Base-by-base conservation (phyloP, 2,797 vertebrate genomes). In the Labroides dimidiatus region DNA sequence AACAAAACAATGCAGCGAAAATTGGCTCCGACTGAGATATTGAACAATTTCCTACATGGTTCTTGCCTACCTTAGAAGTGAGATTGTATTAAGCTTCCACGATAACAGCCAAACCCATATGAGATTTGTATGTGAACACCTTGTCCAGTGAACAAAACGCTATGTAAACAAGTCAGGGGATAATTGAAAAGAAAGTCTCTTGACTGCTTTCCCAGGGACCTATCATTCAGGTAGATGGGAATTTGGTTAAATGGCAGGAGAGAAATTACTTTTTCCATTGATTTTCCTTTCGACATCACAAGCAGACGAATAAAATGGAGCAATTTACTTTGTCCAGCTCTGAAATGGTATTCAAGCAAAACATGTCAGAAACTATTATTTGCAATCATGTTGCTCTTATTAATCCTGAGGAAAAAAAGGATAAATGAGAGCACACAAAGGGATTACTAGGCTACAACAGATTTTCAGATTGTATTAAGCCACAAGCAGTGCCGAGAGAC, bases 231-330 rank as follows among this genome's bases (percentile, higher is more conserved):
- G 82, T 93, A 87, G 91, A 94, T 93, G 93, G 91, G 89, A 92
- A 92, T 92, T 93, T 92, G 92, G 85, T 88, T 89, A 91, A 91
- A 85, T 86, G 88, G 94, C 91, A 94, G 93, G 84, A 93, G 93
- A 95, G 93, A 96, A 97, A 97, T 97, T 96, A 95, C 93, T 94
- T 96, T 95, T 95, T 94, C 93, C 93, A 97, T 96, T 95, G 96
- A 96, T 96, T 97, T 97, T 95, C 91, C 91, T 91, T 91, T 91
- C 90, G 91, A 94, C 93, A 94, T 93, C 95, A 94, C 95, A 95
- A 86, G 84, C 93, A 91, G 94, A 94, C 95, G 94, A 94, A 95
- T 94, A 93, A 96, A 95, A 96, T 92, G 91, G 92, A 93, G 91
- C 94, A 94, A 96, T 95, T 96, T 93, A 73, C 75, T 94, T 93